Conservation (phyloP, 1,140 invertebrate genomes). For the Drosophila melanogaster region DNA sequence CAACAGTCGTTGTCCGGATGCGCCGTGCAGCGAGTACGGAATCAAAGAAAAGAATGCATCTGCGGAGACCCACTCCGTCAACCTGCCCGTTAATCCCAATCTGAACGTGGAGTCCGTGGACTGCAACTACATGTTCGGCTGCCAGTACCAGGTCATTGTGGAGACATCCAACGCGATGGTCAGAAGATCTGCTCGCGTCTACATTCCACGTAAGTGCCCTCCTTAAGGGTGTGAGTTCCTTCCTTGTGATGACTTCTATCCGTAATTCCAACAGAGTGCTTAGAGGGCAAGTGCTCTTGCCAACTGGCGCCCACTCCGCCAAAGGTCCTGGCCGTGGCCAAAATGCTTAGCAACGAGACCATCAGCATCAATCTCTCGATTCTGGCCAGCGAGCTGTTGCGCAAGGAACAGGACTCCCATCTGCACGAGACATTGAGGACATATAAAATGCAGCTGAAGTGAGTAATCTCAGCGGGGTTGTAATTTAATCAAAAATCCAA, state of each 20-base stretch:
- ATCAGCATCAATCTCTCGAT: slow-evolving; percentile 63
- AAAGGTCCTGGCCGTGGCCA: slow-evolving; percentile 48
- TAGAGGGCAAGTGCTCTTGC: slow-evolving; percentile 68
- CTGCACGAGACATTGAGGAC: slow-evolving; percentile 42
- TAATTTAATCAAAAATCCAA: too few species aligned
- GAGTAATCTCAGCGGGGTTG: slow-evolving; percentile 13
- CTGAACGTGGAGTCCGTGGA: slow-evolving; percentile 64
- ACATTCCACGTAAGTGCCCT: slow-evolving; percentile 60
- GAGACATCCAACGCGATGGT: slow-evolving; percentile 70
- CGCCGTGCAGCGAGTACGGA: slow-evolving; percentile 71
- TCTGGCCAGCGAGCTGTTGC: slow-evolving; percentile 52
- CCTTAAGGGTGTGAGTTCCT: slow-evolving; percentile 27
- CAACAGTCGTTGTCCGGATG: slow-evolving; percentile 65
- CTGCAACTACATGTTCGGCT: slow-evolving; percentile 79
- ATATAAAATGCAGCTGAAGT: slow-evolving; percentile 70
- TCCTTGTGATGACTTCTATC: too few species aligned
- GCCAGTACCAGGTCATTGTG: slow-evolving; percentile 71
- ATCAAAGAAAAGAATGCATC: slow-evolving; percentile 46
- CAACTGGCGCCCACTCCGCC: slow-evolving; percentile 47
- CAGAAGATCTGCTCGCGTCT: slow-evolving; percentile 43
- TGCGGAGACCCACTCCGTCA: slow-evolving; percentile 13
- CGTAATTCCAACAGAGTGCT: slow-evolving; percentile 37
- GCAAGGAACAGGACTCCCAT: slow-evolving; percentile 38
- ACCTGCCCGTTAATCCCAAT: slow-evolving; percentile 66
- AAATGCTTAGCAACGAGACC: slow-evolving; percentile 67